phyloP scores from a whole-genome alignment of 2,113 vertebrate species.

The Rhinolophus ferrumequinum region DNA sequence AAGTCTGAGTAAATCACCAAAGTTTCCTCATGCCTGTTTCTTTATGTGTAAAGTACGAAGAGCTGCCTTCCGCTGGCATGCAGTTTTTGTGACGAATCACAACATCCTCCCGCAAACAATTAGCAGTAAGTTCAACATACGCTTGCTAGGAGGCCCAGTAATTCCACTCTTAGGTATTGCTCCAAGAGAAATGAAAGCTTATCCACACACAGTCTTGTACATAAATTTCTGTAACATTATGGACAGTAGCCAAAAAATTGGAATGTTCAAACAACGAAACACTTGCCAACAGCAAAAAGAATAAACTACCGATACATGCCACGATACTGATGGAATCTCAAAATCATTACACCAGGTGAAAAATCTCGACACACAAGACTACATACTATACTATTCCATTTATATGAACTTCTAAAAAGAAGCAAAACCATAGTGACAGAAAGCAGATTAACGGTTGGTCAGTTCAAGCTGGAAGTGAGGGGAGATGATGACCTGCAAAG shows the following conservation, averaged over 20 bases:
- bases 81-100: background rate
- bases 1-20: background rate
- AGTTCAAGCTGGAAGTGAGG: background rate
- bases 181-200: background rate
- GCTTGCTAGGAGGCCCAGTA: background rate
- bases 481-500: background rate
- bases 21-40: background rate
- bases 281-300: background rate
- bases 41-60: background rate
- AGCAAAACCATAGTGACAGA: background rate
- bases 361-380: background rate
- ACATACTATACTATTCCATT: background rate
- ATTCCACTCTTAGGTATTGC: background rate
- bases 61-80: background rate
- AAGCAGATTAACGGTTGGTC: background rate
- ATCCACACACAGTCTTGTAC: background rate
- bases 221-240: background rate
- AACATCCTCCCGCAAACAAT: background rate
- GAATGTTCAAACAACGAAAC: background rate
- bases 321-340: background rate
- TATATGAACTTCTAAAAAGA: background rate
- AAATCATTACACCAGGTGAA: background rate
- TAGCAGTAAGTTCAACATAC: background rate
- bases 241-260: background rate
- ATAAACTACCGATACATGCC: background rate